Evolutionary conservation across 2,797 vertebrate species (phyloP), one percentile per base, ranked within the genome.

Genomic region (Phoebastria nigripes): DNA sequence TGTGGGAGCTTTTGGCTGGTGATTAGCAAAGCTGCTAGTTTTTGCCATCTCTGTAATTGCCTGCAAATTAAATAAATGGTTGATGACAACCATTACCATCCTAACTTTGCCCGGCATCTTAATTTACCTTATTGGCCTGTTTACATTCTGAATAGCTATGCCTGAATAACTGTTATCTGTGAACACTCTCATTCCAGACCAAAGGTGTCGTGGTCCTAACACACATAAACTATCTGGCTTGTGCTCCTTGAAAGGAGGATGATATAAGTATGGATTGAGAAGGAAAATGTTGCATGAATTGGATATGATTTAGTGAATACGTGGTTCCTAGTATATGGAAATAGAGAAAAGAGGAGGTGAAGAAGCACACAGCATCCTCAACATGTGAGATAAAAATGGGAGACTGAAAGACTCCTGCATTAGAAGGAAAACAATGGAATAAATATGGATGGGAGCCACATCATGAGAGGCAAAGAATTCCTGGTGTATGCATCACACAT

Each of bases 191-290:
- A 8, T 63, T 74, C 29, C 70, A 83, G 16, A 71, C 12, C 6
- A 35, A 62, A 66, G 56, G 2, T 47, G 13, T 58, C 28, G 8
- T 58, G 37, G 9, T 44, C 44, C 47, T 71, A 63, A 42, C 35
- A 16, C 5, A 29, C 0, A 0, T 5, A 79, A 54, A 9, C 35
- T 74, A 3, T 29, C 58, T 81, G 29, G 4, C 31, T 73, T 89
- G 46, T 83, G 47, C 15, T 78, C 4, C 31, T 78, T 83, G 51
- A 47, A 56, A 44, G 25, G 67, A 90, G 6, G 10, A 16, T 51
- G 18, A 24, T 41, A 2, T 14, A 42, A n/a, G 12, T 19, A 26
- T 51, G 21, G 35, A 26, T 26, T 81, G 35, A 81, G 69, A 62
- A 81, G 26, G 47, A 47, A 47, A 52, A 81, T 49, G 11, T 8